Evolutionary conservation across 2,113 vertebrate species (phyloP), one percentile per base, ranked within the genome.

Genomic region (Pagrus major): DNA sequence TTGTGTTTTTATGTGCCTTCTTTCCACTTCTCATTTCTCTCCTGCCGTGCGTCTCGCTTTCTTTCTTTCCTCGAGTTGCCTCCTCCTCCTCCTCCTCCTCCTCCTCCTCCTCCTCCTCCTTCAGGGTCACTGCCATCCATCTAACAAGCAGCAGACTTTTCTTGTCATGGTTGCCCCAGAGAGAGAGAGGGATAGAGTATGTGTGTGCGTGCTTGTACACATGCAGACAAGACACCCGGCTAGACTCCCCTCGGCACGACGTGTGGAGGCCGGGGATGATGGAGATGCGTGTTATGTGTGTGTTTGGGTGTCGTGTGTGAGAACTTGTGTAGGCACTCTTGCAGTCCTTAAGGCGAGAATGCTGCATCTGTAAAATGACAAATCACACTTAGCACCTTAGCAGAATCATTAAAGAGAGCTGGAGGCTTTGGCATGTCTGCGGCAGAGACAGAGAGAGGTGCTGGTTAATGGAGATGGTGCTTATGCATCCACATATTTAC

Each of bases 321-420:
- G 54, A 59, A 61, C 23, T 31, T 25, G 37, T 25, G 75, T 68
- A 29, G 76, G 59, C 6, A 37, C 61, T 56, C 25, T 21, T 56
- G 63, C 33, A n/a, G 18, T 23, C 42, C 81, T 78, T 78, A 14
- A 31, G 71, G 84, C 66, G 0, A 67, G 25, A 66, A 27, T 56
- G 67, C 42, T 58, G 33, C 39, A 81, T 85, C 82, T 87, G 82
- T 67, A 63, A 81, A 74, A 84, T 79, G 80, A 87, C 44, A 90
- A 81, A 84, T 87, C 46, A 15, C 52, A 81, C 82, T 81, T 68
- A 78, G 81, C 76, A 85, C 86, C 68, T 80, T 31, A 39, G 52
- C 47, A 31, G 61, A 84, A 61, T 78, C 68, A 72, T 86, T 88
- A 70, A 71, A 76, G 80, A 33, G 14, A 68, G 76, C 85, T 64